A percentile compares a stretch with the other conserved stretches of the same genome.
Evolutionary conservation across 2,113 vertebrate species (phyloP).

Genomic region (Miniopterus natalensis): DNA sequence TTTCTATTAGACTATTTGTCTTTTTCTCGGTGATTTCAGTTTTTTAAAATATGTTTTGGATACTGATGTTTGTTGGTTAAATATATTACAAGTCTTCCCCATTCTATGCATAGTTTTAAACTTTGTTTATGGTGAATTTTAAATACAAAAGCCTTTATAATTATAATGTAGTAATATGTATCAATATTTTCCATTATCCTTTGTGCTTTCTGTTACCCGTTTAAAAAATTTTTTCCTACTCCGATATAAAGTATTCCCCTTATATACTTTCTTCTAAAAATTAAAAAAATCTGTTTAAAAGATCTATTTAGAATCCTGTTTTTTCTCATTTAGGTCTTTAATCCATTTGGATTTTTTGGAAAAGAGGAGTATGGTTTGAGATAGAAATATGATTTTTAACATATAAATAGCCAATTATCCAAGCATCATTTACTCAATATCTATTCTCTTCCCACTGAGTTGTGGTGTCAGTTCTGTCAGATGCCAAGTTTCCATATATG

Average conservation of each 20-base stretch:
- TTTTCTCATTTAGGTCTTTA: slow-evolving; percentile 10
- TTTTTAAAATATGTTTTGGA: neutral
- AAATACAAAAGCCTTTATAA: neutral
- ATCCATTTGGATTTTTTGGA: neutral
- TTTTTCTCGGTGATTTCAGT: neutral
- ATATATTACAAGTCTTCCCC: neutral
- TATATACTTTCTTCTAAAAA: neutral
- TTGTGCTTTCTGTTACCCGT: neutral
- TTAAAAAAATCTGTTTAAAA: neutral
- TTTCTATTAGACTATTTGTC: neutral
- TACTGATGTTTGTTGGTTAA: slow-evolving; percentile 6
- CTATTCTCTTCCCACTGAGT: neutral
- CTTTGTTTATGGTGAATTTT: slow-evolving; percentile 2
- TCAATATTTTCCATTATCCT: neutral
- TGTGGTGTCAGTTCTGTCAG: neutral
- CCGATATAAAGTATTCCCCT: neutral
- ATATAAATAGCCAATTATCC: neutral
- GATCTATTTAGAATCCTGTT: neutral
- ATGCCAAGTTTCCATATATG: neutral
- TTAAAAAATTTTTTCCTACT: neutral
- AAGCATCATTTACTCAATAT: neutral
- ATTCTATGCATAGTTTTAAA: neutral
- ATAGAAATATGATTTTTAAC: neutral
- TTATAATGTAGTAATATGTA: neutral
- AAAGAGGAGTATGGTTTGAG: neutral